These are phyloP conservation scores for Bambusicola thoracicus DNA, from an alignment of 2,113 vertebrate genomes.

Conservation along the genomic window DNA sequence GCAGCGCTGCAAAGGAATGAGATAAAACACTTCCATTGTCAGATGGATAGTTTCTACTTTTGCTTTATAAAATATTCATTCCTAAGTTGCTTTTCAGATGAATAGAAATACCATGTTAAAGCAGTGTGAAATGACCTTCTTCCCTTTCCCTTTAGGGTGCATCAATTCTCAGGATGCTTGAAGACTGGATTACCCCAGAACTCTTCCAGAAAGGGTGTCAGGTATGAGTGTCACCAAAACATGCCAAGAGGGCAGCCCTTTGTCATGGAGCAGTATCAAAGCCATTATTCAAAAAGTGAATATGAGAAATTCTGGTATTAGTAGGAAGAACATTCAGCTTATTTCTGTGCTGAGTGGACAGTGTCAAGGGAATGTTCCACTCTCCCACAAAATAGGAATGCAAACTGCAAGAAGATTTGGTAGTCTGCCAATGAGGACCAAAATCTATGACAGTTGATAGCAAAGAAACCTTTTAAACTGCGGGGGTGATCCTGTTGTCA, in stretches of 20 bases:
- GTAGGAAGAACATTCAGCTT: background rate
- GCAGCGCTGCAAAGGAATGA: background rate
- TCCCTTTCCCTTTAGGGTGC: conserved; percentile 78
- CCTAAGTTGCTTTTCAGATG: background rate
- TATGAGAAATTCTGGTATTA: background rate
- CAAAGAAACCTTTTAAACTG: background rate
- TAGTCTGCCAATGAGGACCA: background rate
- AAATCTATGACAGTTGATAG: background rate
- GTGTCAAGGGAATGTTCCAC: background rate
- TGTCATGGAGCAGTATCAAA: background rate
- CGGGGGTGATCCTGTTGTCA: background rate
- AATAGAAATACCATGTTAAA: background rate
- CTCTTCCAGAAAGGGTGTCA: conserved; percentile 84
- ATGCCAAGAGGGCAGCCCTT: fast-evolving
- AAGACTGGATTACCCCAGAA: conserved; percentile 83
- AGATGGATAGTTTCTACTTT: background rate
- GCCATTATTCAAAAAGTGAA: background rate
- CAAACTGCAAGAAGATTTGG: background rate
- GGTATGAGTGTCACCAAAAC: conserved; percentile 66
- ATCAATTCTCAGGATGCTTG: conserved; percentile 88
- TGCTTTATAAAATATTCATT: background rate
- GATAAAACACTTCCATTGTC: background rate
- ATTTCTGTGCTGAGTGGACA: background rate
- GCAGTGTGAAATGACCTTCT: background rate
- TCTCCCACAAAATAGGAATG: background rate